These are phyloP conservation scores for Puma concolor DNA, from an alignment of 2,113 vertebrate species.

Conservation along the genomic window DNA sequence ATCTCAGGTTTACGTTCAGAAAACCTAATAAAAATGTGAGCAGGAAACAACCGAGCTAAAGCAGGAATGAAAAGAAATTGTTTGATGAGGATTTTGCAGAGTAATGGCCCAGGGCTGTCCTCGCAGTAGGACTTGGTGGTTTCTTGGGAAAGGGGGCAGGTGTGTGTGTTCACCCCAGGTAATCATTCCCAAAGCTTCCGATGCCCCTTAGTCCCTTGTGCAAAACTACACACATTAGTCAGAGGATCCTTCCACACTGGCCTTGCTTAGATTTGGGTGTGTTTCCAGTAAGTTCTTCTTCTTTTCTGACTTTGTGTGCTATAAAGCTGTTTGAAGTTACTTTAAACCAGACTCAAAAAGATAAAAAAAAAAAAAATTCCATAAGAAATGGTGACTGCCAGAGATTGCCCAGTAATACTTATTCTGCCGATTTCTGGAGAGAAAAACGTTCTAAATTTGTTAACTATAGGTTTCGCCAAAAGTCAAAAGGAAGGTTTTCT, in stretches of 20 bases:
- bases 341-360: not conserved
- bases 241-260: not conserved
- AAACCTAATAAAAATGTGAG: constrained; percentile 50
- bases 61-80: not conserved
- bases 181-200: not conserved
- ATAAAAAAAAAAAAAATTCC: not conserved
- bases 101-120: not conserved
- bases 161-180: not conserved
- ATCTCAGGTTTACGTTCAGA: constrained; percentile 49
- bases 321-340: not conserved
- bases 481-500: not conserved
- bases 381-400: not conserved
- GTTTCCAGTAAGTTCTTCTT: not conserved
- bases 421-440: not conserved
- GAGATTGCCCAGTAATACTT: not conserved
- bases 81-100: not conserved
- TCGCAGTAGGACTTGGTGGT: not conserved
- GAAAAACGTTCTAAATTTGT: not conserved
- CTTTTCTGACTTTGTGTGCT: not conserved
- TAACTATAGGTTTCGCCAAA: not conserved
- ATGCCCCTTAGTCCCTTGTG: not conserved
- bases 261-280: not conserved
- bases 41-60: not conserved
- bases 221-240: rapidly evolving
- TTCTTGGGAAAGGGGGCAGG: not conserved